phyloP scores from a whole-genome alignment of 2,888 invertebrate species.

The Drosophila kokeensis region DNA sequence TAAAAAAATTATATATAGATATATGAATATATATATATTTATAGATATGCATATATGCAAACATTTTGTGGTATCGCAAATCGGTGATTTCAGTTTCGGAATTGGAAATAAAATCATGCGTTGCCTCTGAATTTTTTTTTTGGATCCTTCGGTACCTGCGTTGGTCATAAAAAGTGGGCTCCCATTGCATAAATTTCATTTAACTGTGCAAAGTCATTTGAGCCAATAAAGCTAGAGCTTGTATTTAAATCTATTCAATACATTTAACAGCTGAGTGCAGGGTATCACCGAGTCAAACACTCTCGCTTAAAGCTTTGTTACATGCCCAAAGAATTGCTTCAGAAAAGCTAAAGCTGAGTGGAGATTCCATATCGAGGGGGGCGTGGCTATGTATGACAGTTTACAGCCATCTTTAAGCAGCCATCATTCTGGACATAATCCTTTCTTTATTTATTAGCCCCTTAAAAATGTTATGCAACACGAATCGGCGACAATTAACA shows the following conservation, averaged over 20 bases:
- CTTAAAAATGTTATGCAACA: slow-evolving; percentile 12
- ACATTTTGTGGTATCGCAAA: neutral
- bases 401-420: slow-evolving; percentile 7
- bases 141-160: neutral
- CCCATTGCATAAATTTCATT: neutral
- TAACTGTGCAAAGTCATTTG: neutral
- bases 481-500: slow-evolving; percentile 43
- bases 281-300: neutral
- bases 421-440: slow-evolving; percentile 25
- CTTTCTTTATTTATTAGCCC: slow-evolving; percentile 36
- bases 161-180: neutral
- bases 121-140: neutral
- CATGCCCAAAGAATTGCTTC: neutral
- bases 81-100: neutral
- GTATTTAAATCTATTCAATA: neutral
- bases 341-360: neutral
- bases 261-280: neutral
- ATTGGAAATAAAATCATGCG: neutral
- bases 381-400: neutral
- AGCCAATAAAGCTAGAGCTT: neutral
- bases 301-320: neutral
- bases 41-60: neutral
- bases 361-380: neutral
- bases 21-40: neutral
- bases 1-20: neutral